Percentiles rank a stretch among this genome's conserved stretches.
These are phyloP conservation scores for Tor tambroides DNA, from an alignment of 2,113 vertebrate genomes.

Conservation along the genomic window DNA sequence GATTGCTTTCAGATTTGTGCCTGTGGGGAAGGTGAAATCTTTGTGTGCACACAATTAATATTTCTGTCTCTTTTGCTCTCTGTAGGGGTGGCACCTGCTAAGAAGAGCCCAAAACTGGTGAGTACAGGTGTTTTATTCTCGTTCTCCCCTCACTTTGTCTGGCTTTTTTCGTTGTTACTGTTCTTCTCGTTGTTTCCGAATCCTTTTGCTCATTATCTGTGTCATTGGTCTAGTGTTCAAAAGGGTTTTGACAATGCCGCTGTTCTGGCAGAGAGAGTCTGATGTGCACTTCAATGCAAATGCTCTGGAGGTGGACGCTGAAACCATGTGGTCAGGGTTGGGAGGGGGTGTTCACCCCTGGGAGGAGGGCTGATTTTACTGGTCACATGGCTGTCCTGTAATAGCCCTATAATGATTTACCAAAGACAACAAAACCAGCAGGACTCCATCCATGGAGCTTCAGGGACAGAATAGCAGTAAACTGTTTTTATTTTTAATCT, in stretches of 20 bases:
- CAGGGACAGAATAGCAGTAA: not conserved
- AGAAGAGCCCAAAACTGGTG: slow-evolving; percentile 99
- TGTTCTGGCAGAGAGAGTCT: not conserved
- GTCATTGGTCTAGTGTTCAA: not conserved
- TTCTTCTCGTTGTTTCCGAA: slow-evolving; percentile 45
- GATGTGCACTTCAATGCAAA: not conserved
- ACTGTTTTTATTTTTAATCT: not conserved
- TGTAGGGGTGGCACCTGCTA: slow-evolving; percentile 93
- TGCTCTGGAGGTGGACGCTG: not conserved
- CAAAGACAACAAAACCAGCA: slow-evolving; percentile 32
- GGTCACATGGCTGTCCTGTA: slow-evolving; percentile 25
- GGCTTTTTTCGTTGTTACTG: not conserved
- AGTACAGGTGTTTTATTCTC: slow-evolving; percentile 71
- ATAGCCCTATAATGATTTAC: slow-evolving; percentile 24
- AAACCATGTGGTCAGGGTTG: slow-evolving; percentile 29
- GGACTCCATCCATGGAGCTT: not conserved
- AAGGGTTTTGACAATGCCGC: not conserved
- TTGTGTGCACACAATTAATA: slow-evolving; percentile 63
- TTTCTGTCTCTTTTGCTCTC: slow-evolving; percentile 71
- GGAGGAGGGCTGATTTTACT: slow-evolving; percentile 43
- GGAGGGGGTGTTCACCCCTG: not conserved
- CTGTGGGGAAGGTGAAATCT: slow-evolving; percentile 62
- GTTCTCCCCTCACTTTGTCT: not conserved
- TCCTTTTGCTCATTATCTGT: not conserved
- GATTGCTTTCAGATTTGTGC: slow-evolving; percentile 60